Conservation (phyloP, 2,888 invertebrate species). For the Ectemnius cavifrons region DNA sequence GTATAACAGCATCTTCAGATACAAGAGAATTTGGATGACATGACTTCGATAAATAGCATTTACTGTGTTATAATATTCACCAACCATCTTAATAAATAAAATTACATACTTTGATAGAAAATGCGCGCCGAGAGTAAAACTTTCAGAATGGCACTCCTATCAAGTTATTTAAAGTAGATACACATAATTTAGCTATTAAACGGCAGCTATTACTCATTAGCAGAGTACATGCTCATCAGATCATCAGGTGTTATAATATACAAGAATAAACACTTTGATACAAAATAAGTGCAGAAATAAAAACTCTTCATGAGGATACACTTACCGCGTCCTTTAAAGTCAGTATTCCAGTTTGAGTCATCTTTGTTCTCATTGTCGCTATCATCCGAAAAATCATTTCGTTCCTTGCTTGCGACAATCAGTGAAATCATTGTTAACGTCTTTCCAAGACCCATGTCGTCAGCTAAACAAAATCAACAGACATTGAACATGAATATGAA, state of each 20-base stretch:
- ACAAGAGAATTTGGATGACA: too few species aligned
- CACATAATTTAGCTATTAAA: too few species aligned
- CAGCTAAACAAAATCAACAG: conserved; percentile 78
- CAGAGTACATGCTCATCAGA: too few species aligned
- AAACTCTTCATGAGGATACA: neutral
- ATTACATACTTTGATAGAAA: too few species aligned
- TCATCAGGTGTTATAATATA: neutral
- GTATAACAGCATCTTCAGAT: too few species aligned
- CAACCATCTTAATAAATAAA: too few species aligned
- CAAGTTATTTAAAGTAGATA: too few species aligned
- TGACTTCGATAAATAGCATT: too few species aligned
- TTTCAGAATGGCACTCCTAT: too few species aligned
- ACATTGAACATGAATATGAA: neutral
- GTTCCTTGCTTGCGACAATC: neutral
- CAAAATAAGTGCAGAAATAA: neutral
- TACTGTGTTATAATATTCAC: too few species aligned
- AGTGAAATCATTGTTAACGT: conserved; percentile 89
- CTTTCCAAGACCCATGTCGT: conserved; percentile 91
- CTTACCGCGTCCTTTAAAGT: neutral
- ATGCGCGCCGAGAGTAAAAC: too few species aligned
- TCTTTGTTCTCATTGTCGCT: conserved; percentile 66
- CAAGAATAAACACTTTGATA: neutral
- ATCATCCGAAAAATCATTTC: conserved; percentile 79
- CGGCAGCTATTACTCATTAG: too few species aligned
- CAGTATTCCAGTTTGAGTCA: conserved; percentile 36